phyloP scores from a whole-genome alignment of 2,113 vertebrate species.

The Dicerorhinus sumatrensis region DNA sequence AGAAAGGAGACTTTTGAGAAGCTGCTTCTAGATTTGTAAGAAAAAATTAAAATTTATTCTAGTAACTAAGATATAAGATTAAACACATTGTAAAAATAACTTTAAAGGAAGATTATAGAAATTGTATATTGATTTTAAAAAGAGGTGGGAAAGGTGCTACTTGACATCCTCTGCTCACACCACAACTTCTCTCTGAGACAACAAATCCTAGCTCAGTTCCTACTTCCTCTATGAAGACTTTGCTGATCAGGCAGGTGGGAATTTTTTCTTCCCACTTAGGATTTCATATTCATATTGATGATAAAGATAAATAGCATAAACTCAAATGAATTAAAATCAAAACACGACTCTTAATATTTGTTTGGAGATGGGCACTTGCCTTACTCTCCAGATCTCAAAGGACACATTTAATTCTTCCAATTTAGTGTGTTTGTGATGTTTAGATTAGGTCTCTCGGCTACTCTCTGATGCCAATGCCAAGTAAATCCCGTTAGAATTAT shows the following conservation, averaged over 20 bases:
- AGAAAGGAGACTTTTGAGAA: neutral
- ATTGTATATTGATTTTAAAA: neutral
- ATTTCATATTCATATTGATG: neutral
- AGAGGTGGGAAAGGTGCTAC: neutral
- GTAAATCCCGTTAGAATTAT: slow-evolving; percentile 66
- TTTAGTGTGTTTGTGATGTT: slow-evolving; percentile 1
- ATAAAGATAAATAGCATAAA: neutral
- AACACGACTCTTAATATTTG: neutral
- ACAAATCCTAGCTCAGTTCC: neutral
- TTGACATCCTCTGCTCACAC: neutral
- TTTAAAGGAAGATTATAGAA: neutral
- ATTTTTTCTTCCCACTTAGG: neutral
- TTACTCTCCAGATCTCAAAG: slow-evolving; percentile 55
- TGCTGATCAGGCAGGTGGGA: neutral
- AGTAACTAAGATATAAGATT: neutral
- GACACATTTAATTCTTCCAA: slow-evolving; percentile 49
- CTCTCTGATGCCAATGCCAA: slow-evolving; percentile 21
- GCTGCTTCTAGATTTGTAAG: neutral
- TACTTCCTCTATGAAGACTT: neutral
- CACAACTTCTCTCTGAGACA: neutral
- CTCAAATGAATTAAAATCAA: slow-evolving; percentile 29
- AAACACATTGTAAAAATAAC: neutral
- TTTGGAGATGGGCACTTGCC: neutral
- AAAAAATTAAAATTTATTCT: neutral
- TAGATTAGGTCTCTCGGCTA: slow-evolving; percentile 44